A percentile compares a stretch with the other conserved stretches of the same genome.
Conservation (phyloP, 1,140 invertebrate species). For the Matsumurasca onukii region DNA sequence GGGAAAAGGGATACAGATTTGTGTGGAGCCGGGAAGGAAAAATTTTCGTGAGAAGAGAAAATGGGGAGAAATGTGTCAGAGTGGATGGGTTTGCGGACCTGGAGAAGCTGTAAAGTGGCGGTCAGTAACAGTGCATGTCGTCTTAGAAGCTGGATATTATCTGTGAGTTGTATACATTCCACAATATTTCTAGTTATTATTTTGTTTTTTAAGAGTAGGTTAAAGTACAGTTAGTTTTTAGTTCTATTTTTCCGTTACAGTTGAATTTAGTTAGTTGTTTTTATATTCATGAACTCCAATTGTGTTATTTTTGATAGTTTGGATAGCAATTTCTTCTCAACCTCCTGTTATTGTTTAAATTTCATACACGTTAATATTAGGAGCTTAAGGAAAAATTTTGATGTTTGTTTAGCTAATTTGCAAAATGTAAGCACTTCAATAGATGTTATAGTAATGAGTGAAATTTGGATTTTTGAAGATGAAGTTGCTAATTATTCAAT, state of each 20-base stretch:
- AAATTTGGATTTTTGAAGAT: no score
- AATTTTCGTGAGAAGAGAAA: background rate
- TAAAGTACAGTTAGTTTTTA: background rate
- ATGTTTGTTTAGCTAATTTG: no score
- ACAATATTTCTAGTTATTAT: background rate
- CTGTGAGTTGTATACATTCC: background rate
- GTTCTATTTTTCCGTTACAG: background rate
- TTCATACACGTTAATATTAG: constrained; percentile 2
- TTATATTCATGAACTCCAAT: background rate
- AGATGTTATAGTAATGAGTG: no score
- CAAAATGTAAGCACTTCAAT: no score
- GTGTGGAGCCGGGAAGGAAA: constrained; percentile 1
- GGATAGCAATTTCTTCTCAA: background rate
- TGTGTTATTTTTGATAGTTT: background rate
- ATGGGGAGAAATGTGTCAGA: background rate
- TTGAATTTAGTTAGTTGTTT: background rate
- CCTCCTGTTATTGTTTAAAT: background rate
- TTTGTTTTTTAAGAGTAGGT: background rate
- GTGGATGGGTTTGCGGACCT: background rate
- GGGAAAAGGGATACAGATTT: background rate
- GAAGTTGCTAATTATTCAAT: no score
- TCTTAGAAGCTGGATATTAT: background rate
- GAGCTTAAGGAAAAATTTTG: background rate
- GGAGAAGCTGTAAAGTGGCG: background rate
- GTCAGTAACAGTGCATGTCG: background rate